These are phyloP conservation scores for Coreoperca whiteheadi DNA, from an alignment of 2,113 vertebrate genomes.

Conservation along the genomic window DNA sequence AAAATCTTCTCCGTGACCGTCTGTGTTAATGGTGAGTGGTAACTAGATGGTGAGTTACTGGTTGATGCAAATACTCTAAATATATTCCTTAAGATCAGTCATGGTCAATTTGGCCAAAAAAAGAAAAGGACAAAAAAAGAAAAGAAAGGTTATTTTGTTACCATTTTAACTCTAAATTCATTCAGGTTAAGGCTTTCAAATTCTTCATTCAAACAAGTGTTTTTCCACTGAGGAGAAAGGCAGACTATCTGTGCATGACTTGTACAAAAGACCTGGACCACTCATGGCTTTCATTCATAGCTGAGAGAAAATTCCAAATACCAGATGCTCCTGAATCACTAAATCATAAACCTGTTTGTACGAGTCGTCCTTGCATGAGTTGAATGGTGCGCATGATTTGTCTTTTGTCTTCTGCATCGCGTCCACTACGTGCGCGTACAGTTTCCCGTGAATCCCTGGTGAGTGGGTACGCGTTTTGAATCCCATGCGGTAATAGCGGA, in stretches of 20 bases:
- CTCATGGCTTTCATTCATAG: neutral
- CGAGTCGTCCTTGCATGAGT: too few relatives aligned
- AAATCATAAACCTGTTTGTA: neutral
- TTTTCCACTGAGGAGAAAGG: neutral
- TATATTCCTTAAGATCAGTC: neutral
- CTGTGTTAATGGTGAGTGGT: neutral
- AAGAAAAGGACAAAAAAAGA: neutral
- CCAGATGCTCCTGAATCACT: neutral
- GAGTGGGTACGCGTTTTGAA: neutral
- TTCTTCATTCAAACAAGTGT: neutral
- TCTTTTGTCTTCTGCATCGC: neutral
- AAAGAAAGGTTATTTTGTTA: neutral
- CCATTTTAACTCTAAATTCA: neutral
- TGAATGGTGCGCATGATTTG: neutral
- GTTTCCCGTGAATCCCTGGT: neutral
- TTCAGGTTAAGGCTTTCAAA: neutral
- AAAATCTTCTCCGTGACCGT: neutral
- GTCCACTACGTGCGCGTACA: neutral
- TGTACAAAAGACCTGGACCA: neutral
- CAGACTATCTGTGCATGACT: neutral
- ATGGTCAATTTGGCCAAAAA: neutral
- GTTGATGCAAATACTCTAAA: neutral
- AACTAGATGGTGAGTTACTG: neutral
- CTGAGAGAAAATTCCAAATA: neutral
- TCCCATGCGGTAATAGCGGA: neutral